Evolutionary conservation across 2,113 vertebrate species (phyloP), one percentile per base, ranked within the genome.

Genomic region (Tapirus terrestris): DNA sequence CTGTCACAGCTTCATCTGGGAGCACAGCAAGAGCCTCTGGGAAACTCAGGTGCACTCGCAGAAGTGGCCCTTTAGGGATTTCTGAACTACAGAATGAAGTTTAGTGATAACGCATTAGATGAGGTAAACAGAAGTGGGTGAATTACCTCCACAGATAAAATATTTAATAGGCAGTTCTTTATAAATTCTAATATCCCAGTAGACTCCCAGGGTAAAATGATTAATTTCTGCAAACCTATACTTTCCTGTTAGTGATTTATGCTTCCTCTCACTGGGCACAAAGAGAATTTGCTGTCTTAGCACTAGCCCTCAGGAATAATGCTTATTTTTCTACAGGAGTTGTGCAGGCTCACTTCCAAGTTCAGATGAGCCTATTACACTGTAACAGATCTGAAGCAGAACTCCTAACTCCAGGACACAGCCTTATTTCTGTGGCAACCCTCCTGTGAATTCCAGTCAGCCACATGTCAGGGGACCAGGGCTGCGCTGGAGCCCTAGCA

Each of bases 401-500:
- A 25, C 60, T 31, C 39, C 80, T 20, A 58, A 58, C 29, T 45
- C 21, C 43, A n/a, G 63, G 79, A 45, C 6, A 11, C 14, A 89
- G 58, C 1, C 68, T 51, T 3, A 16, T 25, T 36, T 86, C 56
- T 60, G 23, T 4, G 43, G 79, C 43, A 27, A 79, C 27, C 13
- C 2, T 18, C 53, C 39, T 48, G 23, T 5, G 29, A 70, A 39
- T 7, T 14, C 29, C 21, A 36, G 11, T 8, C 8, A 36, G 63
- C 76, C 53, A 10, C 4, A 16, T 0, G 4, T 25, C 43, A 12
- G 45, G 79, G 58, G 27, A 8, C 39, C 8, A 18, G 85, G 25
- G 70, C 33, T 6, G 33, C 7, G 1, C 3, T 0, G 18, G 67
- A 27, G 12, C 12, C 21, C 25, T 0, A 17, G 39, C 14, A 27